Conservation (phyloP, 2,113 vertebrate species). For the Collichthys lucidus region DNA sequence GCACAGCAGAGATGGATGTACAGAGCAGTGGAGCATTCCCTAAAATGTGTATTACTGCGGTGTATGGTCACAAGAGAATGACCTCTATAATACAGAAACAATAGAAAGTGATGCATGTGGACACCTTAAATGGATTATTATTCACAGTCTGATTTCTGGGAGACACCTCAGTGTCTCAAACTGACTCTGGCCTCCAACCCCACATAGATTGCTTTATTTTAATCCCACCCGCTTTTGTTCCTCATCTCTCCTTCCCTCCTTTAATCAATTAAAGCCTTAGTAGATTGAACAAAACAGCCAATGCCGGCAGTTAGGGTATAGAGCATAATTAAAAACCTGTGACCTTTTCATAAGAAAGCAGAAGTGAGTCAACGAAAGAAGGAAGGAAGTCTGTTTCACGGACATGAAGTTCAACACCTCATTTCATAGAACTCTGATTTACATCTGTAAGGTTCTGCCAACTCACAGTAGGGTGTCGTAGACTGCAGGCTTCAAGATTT, state of each 20-base stretch:
- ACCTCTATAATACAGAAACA: slow-evolving; percentile 48
- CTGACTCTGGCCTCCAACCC: slow-evolving; percentile 34
- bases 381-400: slow-evolving; percentile 33
- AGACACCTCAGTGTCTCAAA: slow-evolving; percentile 23
- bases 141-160: slow-evolving; percentile 61
- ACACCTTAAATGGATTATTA: slow-evolving; percentile 59
- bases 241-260: background rate
- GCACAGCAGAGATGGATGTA: slow-evolving; percentile 47
- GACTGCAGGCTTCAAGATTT: slow-evolving; percentile 1
- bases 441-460: slow-evolving; percentile 20
- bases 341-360: slow-evolving; percentile 53
- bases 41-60: slow-evolving; percentile 55
- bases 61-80: slow-evolving; percentile 48
- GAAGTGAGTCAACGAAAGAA: slow-evolving; percentile 43
- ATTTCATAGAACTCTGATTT: slow-evolving; percentile 47
- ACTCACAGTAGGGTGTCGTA: background rate
- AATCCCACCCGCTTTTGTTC: slow-evolving; percentile 36
- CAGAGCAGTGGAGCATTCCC: slow-evolving; percentile 49
- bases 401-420: slow-evolving; percentile 37
- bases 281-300: slow-evolving; percentile 46
- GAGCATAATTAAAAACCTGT: slow-evolving; percentile 59
- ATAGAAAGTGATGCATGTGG: slow-evolving; percentile 58
- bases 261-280: slow-evolving; percentile 34
- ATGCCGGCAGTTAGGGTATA: slow-evolving; percentile 26
- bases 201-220: slow-evolving; percentile 45